These are phyloP conservation scores for Xestoiulus laeticollis DNA, from an alignment of 2,888 invertebrate species.

Conservation along the genomic window DNA sequence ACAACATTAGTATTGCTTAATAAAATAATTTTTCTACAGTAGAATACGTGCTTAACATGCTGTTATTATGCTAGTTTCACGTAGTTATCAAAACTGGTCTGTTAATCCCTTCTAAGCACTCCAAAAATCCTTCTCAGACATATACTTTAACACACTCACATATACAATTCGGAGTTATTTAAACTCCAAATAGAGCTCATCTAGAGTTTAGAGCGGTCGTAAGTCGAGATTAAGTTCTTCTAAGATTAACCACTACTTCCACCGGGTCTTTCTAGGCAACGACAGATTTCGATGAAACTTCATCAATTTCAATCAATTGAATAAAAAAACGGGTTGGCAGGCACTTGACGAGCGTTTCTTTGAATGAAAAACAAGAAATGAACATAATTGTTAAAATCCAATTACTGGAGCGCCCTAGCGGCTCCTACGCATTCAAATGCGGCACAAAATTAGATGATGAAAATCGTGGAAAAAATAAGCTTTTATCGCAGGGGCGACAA, in stretches of 20 bases:
- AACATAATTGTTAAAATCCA: not conserved
- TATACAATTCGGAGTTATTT: not conserved
- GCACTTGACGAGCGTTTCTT: not conserved
- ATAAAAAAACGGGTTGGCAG: too few relatives aligned
- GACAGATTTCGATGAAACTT: not conserved
- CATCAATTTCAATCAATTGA: not conserved
- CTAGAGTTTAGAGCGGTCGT: too few relatives aligned
- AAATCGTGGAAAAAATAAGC: not conserved
- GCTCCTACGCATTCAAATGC: not conserved
- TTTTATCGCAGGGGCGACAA: not conserved
- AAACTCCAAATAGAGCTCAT: too few relatives aligned
- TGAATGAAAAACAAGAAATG: not conserved
- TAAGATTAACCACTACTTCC: not conserved
- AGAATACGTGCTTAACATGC: too few relatives aligned
- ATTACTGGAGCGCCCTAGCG: not conserved
- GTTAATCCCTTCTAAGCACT: too few relatives aligned
- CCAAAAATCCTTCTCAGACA: too few relatives aligned
- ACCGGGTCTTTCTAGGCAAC: not conserved
- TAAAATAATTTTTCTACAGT: too few relatives aligned
- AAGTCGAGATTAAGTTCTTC: not conserved
- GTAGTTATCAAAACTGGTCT: too few relatives aligned
- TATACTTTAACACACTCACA: not conserved
- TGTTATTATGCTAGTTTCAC: too few relatives aligned
- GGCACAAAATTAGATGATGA: not conserved
- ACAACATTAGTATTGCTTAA: too few relatives aligned